Evolutionary conservation across 2,888 invertebrate species (phyloP).

Genomic region (Acanthosepion esculentum): DNA sequence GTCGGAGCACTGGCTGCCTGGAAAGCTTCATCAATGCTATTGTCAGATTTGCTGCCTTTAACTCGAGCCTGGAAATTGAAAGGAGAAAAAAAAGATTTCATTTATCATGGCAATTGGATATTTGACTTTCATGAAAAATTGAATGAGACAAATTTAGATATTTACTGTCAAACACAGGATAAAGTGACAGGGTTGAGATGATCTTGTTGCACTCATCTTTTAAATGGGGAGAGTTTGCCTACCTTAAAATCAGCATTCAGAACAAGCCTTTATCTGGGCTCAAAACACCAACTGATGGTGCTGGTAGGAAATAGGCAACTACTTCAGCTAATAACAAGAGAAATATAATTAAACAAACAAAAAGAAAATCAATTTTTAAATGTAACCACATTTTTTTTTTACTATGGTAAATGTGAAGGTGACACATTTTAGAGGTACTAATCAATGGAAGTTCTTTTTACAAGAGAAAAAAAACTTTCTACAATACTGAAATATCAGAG

Average conservation of each 20-base stretch:
- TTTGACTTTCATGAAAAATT: too few relatives aligned
- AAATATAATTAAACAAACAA: neutral
- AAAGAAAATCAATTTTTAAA: neutral
- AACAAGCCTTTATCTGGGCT: neutral
- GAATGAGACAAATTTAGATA: too few relatives aligned
- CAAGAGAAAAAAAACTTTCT: too few relatives aligned
- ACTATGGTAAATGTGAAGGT: too few relatives aligned
- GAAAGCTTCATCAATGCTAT: constrained; percentile 66
- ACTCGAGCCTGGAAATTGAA: constrained; percentile 67
- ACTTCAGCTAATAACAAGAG: neutral
- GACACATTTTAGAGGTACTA: too few relatives aligned
- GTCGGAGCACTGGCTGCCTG: constrained; percentile 54
- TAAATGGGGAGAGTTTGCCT: neutral
- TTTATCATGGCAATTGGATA: too few relatives aligned
- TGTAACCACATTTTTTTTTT: too few relatives aligned
- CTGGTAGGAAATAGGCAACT: neutral
- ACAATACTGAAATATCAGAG: too few relatives aligned
- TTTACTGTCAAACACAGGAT: neutral
- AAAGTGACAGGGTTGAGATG: neutral
- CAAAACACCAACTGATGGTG: neutral
- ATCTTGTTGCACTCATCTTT: neutral
- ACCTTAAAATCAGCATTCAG: neutral
- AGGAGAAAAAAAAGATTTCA: constrained; percentile 3
- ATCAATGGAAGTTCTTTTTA: too few relatives aligned
- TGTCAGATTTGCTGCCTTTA: constrained; percentile 69